Percentiles rank a stretch among this genome's conserved stretches.
phyloP scores from a whole-genome alignment of 1,140 invertebrate genomes.

The Panulirus ornatus region DNA sequence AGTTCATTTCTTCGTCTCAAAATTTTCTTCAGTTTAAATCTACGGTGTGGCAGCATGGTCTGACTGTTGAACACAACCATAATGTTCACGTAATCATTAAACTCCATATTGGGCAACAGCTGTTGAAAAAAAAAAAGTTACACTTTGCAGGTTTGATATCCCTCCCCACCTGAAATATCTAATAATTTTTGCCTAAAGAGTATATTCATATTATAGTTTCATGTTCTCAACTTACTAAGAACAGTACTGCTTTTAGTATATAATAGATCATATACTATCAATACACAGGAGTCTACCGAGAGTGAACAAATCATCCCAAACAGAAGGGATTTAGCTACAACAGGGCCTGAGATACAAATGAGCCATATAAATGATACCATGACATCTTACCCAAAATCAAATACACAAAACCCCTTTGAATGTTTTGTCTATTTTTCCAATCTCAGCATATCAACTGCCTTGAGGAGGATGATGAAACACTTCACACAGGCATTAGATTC shows the following conservation, averaged over 20 bases:
- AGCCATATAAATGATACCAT: too few species aligned
- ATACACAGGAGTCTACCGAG: background rate
- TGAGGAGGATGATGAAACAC: too few species aligned
- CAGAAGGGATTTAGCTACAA: too few species aligned
- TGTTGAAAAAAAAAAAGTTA: background rate
- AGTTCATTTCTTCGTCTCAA: background rate
- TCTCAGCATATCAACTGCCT: too few species aligned
- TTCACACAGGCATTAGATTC: too few species aligned
- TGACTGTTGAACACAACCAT: constrained; percentile 77
- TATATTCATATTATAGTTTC: background rate
- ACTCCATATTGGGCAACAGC: constrained; percentile 79
- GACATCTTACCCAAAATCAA: too few species aligned
- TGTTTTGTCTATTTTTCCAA: too few species aligned
- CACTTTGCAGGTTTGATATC: too few species aligned
- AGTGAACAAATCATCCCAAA: too few species aligned
- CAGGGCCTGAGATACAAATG: too few species aligned
- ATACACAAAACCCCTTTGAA: too few species aligned
- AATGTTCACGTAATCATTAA: constrained; percentile 79
- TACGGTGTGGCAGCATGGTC: constrained; percentile 5
- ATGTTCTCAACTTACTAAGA: background rate
- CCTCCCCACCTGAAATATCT: background rate
- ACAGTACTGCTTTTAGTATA: background rate
- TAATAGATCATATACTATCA: background rate
- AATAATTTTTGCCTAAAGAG: background rate
- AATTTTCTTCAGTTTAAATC: constrained; percentile 4